A percentile compares a stretch with the other conserved stretches of the same genome.
Evolutionary conservation across 2,113 vertebrate species (phyloP).

Genomic region (Rousettus leschenaultii): DNA sequence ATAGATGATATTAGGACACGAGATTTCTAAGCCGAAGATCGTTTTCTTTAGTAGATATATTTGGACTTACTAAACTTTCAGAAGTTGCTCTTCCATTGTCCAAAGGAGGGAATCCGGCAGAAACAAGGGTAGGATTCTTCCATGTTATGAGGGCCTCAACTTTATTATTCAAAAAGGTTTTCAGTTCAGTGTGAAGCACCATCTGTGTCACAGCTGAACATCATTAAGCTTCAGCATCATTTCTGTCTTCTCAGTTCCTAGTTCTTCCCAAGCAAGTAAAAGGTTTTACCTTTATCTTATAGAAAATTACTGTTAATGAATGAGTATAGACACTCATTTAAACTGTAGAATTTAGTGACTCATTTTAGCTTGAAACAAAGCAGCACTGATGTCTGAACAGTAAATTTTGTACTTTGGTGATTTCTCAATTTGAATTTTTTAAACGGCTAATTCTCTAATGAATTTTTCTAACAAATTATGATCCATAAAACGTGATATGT

Average conservation of each 20-base stretch:
- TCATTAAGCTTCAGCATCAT: neutral
- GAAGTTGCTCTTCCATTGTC: neutral
- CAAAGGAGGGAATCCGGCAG: neutral
- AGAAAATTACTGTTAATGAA: neutral
- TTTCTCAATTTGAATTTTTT: neutral
- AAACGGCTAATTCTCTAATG: neutral
- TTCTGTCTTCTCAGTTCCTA: neutral
- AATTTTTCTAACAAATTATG: neutral
- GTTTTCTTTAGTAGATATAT: neutral
- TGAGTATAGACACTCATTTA: neutral
- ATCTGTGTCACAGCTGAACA: constrained; percentile 24
- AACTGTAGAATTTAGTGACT: neutral
- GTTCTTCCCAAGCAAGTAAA: neutral
- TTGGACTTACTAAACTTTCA: neutral
- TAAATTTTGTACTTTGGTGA: neutral
- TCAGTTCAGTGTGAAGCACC: neutral
- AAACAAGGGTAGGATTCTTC: neutral
- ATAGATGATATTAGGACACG: neutral
- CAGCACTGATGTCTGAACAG: neutral
- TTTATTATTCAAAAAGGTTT: neutral
- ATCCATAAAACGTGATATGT: neutral
- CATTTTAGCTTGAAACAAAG: neutral
- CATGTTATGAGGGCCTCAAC: neutral
- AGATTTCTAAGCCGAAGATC: neutral
- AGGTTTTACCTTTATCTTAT: neutral